Percentiles rank a stretch among this genome's conserved stretches.
Conservation (phyloP, 2,797 vertebrate species). For the Meda fulgida region DNA sequence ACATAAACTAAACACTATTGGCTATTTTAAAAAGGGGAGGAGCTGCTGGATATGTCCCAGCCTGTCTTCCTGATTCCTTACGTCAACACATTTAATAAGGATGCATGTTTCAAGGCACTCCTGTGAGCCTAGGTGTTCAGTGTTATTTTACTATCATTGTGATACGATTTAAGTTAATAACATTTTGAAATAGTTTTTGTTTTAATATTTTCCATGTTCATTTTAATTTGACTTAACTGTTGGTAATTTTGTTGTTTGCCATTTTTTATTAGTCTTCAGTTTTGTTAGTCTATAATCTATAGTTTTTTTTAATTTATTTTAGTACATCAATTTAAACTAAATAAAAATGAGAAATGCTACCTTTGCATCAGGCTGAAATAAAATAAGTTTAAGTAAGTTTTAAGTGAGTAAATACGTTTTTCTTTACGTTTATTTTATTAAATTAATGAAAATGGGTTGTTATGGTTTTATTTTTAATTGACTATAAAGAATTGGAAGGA, state of each 20-base stretch:
- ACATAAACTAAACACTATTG: too few relatives aligned
- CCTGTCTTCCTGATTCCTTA: too few relatives aligned
- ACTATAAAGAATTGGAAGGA: slow-evolving; percentile 32
- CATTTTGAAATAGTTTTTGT: not conserved
- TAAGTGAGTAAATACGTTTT: too few relatives aligned
- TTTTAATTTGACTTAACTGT: not conserved
- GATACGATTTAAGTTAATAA: not conserved
- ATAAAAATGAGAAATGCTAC: not conserved
- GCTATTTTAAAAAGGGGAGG: too few relatives aligned
- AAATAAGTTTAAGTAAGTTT: not conserved
- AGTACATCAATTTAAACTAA: not conserved
- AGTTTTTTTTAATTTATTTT: not conserved
- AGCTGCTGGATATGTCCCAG: too few relatives aligned
- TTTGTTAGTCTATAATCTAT: not conserved
- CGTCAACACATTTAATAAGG: too few relatives aligned
- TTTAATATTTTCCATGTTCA: not conserved
- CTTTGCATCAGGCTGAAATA: not conserved
- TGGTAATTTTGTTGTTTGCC: too few relatives aligned
- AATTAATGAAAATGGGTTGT: not conserved
- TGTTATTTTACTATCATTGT: not conserved
- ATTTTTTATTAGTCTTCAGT: not conserved
- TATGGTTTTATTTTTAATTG: not conserved
- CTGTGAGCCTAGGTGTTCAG: too few relatives aligned
- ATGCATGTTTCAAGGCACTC: too few relatives aligned
- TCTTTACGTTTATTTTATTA: not conserved